Percentiles rank a stretch among this genome's conserved stretches.
Conservation (phyloP, 2,113 vertebrate species). For the Agelaius phoeniceus region DNA sequence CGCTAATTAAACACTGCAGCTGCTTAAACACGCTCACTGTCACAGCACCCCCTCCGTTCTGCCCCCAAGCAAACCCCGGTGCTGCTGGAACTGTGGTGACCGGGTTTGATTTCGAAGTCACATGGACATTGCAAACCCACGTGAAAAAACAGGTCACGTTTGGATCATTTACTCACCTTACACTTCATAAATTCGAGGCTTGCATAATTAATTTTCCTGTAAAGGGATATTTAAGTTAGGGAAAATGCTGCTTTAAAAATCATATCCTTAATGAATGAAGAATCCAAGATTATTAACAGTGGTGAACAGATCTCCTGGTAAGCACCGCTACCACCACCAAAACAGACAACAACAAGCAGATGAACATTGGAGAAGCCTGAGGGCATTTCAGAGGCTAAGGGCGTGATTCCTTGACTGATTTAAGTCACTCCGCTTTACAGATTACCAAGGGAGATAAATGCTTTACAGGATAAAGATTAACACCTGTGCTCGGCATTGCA, state of each 20-base stretch:
- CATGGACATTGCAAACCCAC: accelerated
- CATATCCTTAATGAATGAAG: not conserved
- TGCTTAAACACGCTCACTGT: accelerated
- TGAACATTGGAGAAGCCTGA: not conserved
- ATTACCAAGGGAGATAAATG: not conserved
- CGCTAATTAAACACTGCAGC: accelerated
- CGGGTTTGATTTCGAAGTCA: not conserved
- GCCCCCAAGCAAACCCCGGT: not conserved
- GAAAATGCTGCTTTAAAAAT: not conserved
- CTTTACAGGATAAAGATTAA: not conserved
- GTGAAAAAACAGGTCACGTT: not conserved
- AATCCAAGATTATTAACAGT: not conserved
- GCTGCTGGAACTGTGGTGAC: not conserved
- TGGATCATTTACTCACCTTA: not conserved
- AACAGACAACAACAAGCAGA: not conserved
- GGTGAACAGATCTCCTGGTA: not conserved
- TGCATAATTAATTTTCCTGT: not conserved
- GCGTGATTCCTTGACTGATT: not conserved
- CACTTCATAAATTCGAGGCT: not conserved
- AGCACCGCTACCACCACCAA: not conserved
- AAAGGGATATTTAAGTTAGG: not conserved
- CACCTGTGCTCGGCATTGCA: not conserved
- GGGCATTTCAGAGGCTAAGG: not conserved
- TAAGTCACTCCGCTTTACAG: not conserved
- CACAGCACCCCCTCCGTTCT: not conserved